Conservation (phyloP, 2,113 vertebrate genomes). For the Bufo gargarizans region DNA sequence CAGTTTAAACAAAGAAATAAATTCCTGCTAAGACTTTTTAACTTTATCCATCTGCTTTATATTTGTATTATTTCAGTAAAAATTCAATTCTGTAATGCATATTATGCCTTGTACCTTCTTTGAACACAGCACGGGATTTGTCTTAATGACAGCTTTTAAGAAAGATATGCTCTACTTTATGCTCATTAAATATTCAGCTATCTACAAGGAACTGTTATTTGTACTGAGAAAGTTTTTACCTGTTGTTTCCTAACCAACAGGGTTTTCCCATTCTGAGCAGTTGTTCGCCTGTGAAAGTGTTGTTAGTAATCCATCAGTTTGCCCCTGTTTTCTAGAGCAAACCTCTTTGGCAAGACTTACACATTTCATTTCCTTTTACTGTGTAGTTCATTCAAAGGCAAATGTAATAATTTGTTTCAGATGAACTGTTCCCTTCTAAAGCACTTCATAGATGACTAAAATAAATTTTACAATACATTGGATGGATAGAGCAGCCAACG, state of each 20-base stretch:
- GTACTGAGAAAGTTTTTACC: constrained; percentile 63
- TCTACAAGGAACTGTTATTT: constrained; percentile 63
- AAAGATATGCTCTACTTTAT: constrained; percentile 62
- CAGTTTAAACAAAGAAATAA: background rate
- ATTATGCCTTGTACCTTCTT: constrained; percentile 37
- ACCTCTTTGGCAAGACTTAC: constrained; percentile 66
- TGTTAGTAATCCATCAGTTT: constrained; percentile 65
- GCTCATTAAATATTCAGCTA: constrained; percentile 70
- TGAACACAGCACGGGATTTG: constrained; percentile 59
- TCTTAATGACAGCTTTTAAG: constrained; percentile 66
- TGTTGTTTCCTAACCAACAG: constrained; percentile 66
- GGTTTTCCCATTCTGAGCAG: constrained; percentile 66
- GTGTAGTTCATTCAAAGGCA: constrained; percentile 73
- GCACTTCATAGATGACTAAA: constrained; percentile 73
- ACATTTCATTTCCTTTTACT: constrained; percentile 72
- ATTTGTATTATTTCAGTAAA: constrained; percentile 12
- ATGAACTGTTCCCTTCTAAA: constrained; percentile 73
- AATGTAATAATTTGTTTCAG: constrained; percentile 78
- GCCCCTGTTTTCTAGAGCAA: constrained; percentile 65
- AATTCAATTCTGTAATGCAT: background rate
- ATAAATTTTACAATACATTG: constrained; percentile 67
- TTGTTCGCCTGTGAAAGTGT: constrained; percentile 64
- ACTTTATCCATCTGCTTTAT: background rate
- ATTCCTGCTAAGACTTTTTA: background rate
- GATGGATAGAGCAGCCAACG: constrained; percentile 62